These are phyloP conservation scores for Neocrepidodera transversa DNA, from an alignment of 2,888 invertebrate genomes.

Conservation along the genomic window DNA sequence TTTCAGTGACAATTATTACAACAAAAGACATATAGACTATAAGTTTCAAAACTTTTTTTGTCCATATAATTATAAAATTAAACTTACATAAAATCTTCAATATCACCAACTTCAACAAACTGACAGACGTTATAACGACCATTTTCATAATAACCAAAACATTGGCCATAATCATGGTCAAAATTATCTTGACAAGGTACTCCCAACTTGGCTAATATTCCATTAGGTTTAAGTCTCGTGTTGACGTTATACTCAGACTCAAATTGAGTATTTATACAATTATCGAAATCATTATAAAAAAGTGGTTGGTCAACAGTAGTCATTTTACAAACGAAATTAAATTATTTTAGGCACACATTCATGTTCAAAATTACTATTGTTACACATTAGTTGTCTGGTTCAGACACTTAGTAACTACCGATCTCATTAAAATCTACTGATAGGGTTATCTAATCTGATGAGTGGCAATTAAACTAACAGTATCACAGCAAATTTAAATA, in stretches of 20 bases:
- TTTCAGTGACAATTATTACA: too few species aligned
- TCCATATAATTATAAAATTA: too few species aligned
- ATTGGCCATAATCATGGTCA: constrained; percentile 71
- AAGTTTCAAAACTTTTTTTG: too few species aligned
- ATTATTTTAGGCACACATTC: background rate
- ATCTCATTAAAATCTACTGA: background rate
- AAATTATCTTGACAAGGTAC: constrained; percentile 48
- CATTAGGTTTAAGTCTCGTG: constrained; percentile 38
- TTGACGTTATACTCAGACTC: too few species aligned
- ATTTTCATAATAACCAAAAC: constrained; percentile 69
- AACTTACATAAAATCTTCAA: constrained; percentile 82
- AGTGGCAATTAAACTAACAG: too few species aligned
- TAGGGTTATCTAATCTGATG: background rate
- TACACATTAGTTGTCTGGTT: background rate
- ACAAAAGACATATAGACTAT: too few species aligned
- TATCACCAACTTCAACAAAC: constrained; percentile 71
- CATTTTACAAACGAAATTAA: too few species aligned
- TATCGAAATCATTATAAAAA: background rate
- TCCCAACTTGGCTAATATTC: constrained; percentile 48
- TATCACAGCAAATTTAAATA: too few species aligned
- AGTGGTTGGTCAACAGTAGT: too few species aligned
- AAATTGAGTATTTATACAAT: background rate
- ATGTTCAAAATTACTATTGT: too few species aligned
- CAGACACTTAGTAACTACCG: background rate
- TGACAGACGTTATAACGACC: constrained; percentile 68